These are phyloP conservation scores for Eublepharis macularius DNA, from an alignment of 2,113 vertebrate genomes.

Conservation along the genomic window DNA sequence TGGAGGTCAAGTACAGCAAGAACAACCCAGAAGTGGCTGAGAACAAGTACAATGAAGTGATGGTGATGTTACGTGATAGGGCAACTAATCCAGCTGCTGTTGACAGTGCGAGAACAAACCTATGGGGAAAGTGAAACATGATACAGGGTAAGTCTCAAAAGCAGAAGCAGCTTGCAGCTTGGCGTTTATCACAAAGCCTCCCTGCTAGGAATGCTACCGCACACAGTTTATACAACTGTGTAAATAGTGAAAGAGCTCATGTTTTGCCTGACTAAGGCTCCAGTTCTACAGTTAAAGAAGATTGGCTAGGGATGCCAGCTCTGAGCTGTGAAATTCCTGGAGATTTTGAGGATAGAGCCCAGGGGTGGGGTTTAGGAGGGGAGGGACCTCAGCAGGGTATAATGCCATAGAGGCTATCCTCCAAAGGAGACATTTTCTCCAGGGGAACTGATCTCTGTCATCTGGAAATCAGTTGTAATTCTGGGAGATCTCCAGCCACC, in stretches of 20 bases:
- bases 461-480: too few species aligned
- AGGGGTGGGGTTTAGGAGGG: too few species aligned
- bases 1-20: neutral
- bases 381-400: too few species aligned
- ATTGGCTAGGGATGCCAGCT: too few species aligned
- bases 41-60: neutral
- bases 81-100: rapidly evolving
- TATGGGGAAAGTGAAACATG: neutral
- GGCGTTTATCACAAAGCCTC: neutral
- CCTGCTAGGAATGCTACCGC: rapidly evolving
- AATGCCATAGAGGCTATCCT: too few species aligned
- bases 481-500: too few species aligned
- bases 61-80: rapidly evolving
- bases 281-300: neutral
- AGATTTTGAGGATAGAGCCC: too few species aligned
- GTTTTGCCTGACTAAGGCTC: neutral
- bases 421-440: too few species aligned
- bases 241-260: neutral
- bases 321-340: too few species aligned
- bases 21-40: neutral
- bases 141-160: neutral
- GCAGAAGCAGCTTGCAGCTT: rapidly evolving
- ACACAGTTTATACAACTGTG: rapidly evolving
- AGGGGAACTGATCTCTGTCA: too few species aligned
- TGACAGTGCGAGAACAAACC: neutral